A percentile compares a stretch with the other conserved stretches of the same genome.
Evolutionary conservation across 2,888 invertebrate genomes (phyloP).

Genomic region (Brachypalpus laphriformis): DNA sequence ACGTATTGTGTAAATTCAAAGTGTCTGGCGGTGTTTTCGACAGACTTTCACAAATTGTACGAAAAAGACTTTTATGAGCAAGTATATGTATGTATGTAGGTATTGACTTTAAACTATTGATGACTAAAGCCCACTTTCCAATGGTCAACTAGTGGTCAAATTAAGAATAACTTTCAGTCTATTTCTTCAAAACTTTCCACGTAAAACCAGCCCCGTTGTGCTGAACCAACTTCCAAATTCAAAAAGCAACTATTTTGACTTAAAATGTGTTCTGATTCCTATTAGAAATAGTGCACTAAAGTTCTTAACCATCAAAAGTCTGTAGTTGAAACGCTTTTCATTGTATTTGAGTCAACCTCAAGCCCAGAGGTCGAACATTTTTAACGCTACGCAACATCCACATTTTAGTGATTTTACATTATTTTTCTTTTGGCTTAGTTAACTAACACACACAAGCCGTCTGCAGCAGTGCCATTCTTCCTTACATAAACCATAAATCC

Average conservation of each 20-base stretch:
- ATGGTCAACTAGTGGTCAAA: no score
- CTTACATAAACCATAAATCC: neutral
- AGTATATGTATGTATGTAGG: no score
- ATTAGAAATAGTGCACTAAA: neutral
- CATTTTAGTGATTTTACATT: neutral
- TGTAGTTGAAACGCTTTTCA: neutral
- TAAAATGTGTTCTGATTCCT: neutral
- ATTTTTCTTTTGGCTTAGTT: neutral
- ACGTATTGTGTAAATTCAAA: no score
- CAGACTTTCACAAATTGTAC: no score
- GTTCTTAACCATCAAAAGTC: neutral
- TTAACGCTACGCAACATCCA: neutral
- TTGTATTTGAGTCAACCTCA: neutral
- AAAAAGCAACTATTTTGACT: neutral
- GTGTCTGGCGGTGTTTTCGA: no score
- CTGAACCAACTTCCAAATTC: neutral
- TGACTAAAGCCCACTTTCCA: no score
- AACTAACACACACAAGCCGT: neutral
- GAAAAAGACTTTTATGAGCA: no score
- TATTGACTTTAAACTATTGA: no score
- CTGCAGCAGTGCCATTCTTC: neutral
- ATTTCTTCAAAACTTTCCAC: no score
- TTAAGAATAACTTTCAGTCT: no score
- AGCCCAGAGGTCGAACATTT: neutral
- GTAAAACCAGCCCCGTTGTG: neutral